Percentiles rank a stretch among this genome's conserved stretches.
phyloP scores from a whole-genome alignment of 2,888 invertebrate genomes.

The Melitaea athalia region DNA sequence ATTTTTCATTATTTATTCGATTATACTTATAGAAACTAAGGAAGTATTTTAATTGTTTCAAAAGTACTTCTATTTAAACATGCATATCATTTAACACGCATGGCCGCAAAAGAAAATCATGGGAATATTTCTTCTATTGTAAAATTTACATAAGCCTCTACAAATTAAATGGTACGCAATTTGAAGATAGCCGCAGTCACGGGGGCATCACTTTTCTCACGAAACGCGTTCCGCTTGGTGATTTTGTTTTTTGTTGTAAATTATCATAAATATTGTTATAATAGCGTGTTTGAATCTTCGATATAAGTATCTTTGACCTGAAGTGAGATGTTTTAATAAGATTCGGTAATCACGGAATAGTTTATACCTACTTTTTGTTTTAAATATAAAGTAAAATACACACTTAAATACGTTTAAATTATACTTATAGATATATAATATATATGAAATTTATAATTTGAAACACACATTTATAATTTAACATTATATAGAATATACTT shows the following conservation, averaged over 20 bases:
- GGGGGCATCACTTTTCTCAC: conserved; percentile 55
- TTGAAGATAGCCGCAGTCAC: conserved; percentile 52
- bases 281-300: conserved; percentile 10
- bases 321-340: background rate
- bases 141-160: conserved; percentile 54
- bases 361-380: too few species aligned
- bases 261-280: conserved; percentile 19
- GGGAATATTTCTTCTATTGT: conserved; percentile 44
- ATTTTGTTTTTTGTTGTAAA: conserved; percentile 17
- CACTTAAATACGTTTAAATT: too few species aligned
- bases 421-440: too few species aligned
- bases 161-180: conserved; percentile 54
- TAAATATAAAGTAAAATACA: too few species aligned
- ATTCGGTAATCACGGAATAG: background rate
- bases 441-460: background rate
- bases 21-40: background rate
- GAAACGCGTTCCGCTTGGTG: conserved; percentile 40
- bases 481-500: background rate
- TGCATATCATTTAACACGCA: conserved; percentile 22
- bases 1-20: background rate
- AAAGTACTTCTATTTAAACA: conserved; percentile 1
- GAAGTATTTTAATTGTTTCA: background rate
- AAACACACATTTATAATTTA: background rate
- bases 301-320: background rate
- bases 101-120: conserved; percentile 41